A percentile compares a stretch with the other conserved stretches of the same genome.
Conservation (phyloP, 1,140 invertebrate genomes). For the Nasonia giraulti region DNA sequence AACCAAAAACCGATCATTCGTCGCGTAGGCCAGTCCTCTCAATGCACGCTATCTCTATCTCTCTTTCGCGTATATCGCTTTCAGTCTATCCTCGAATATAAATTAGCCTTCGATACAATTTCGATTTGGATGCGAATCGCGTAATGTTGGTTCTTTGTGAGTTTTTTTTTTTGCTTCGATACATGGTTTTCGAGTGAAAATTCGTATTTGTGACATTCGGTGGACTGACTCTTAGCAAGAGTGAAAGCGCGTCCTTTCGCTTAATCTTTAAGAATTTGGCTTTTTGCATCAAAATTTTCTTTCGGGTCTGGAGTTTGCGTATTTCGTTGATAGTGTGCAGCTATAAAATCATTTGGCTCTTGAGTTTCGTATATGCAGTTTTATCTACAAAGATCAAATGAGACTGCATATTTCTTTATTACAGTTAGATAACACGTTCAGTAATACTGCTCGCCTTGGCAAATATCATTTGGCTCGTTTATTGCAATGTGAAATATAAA, state of each 20-base stretch:
- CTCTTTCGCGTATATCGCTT: neutral
- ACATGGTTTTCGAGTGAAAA: conserved; percentile 4
- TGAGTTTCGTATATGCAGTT: neutral
- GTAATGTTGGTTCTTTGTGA: neutral
- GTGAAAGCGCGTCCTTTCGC: neutral
- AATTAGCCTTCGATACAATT: conserved; percentile 22
- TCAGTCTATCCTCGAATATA: conserved; percentile 36
- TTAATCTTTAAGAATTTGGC: neutral
- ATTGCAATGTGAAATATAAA: neutral
- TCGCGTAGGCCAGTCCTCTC: conserved; percentile 26
- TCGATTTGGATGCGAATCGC: neutral
- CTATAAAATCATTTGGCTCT: neutral
- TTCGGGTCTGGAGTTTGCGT: neutral
- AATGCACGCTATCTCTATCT: neutral
- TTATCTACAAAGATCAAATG: neutral
- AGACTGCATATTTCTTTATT: neutral
- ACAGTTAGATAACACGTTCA: neutral
- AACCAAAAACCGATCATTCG: conserved; percentile 34
- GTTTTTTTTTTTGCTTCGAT: neutral
- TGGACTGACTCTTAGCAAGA: neutral
- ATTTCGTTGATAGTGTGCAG: neutral
- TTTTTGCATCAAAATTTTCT: neutral
- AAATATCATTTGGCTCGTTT: neutral
- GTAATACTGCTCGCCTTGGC: neutral
- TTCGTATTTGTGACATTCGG: neutral